Evolutionary conservation across 2,888 invertebrate genomes (phyloP).

Genomic region (Apoda limacodes): DNA sequence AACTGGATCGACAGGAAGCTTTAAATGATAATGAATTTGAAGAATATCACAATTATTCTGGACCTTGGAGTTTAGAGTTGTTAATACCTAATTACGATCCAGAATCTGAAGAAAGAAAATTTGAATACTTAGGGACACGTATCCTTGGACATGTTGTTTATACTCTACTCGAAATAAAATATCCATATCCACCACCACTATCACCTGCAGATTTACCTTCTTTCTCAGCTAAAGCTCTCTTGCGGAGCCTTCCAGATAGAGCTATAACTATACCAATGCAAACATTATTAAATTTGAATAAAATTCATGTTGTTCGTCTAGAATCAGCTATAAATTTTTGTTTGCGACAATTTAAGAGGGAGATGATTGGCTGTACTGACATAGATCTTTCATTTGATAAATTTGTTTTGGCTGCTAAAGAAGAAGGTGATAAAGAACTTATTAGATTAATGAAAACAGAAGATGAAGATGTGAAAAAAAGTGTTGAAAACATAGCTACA

Average conservation of each 20-base stretch:
- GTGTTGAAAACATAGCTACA: constrained; percentile 28
- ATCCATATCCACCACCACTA: constrained; percentile 44
- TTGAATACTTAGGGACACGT: constrained; percentile 48
- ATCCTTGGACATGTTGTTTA: constrained; percentile 66
- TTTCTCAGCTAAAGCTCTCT: constrained; percentile 42
- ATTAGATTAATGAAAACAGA: constrained; percentile 44
- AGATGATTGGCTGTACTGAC: constrained; percentile 60
- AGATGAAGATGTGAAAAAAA: constrained; percentile 34
- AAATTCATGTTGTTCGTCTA: constrained; percentile 52
- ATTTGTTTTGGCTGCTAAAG: constrained; percentile 32
- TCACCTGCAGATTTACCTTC: constrained; percentile 43
- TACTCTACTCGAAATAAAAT: constrained; percentile 58
- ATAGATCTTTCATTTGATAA: constrained; percentile 56
- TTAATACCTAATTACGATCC: constrained; percentile 50
- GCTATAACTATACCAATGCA: constrained; percentile 48
- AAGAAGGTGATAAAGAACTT: constrained; percentile 42
- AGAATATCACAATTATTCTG: constrained; percentile 62
- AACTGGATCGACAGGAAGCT: constrained; percentile 62
- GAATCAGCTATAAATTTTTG: constrained; percentile 71
- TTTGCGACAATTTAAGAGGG: constrained; percentile 60
- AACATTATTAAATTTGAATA: constrained; percentile 39
- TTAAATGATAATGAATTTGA: constrained; percentile 67
- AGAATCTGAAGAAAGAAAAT: constrained; percentile 50
- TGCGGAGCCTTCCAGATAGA: constrained; percentile 54
- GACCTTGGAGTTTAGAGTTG: constrained; percentile 65